These are phyloP conservation scores for Andrena trimmerana DNA, from an alignment of 2,888 invertebrate species.

Conservation along the genomic window DNA sequence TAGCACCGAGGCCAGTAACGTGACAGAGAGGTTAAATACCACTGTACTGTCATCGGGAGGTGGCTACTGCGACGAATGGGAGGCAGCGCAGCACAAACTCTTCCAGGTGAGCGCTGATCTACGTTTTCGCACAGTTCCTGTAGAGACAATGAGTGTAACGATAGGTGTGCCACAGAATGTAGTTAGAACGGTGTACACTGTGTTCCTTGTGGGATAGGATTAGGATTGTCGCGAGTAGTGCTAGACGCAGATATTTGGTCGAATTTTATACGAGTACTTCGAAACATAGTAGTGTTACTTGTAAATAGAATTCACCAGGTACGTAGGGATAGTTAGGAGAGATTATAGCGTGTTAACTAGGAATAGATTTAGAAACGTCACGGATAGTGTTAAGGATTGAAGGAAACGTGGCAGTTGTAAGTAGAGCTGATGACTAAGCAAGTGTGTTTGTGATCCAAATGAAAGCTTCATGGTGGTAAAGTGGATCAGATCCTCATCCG, in stretches of 20 bases:
- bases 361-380: conserved; percentile 3
- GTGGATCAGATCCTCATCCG: not conserved
- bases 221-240: not conserved
- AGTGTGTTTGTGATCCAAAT: not conserved
- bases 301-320: not conserved
- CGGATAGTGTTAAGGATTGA: not conserved
- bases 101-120: conserved; percentile 87
- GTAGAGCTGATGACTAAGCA: conserved; percentile 1
- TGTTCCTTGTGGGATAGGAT: not conserved
- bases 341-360: not conserved
- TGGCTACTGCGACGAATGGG: conserved; percentile 90
- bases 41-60: conserved; percentile 79
- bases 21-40: conserved; percentile 85
- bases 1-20: conserved; percentile 86
- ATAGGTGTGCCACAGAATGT: conserved; percentile 1
- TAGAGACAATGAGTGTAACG: not conserved
- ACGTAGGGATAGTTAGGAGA: conserved; percentile 12
- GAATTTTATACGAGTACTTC: not conserved
- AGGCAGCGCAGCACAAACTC: conserved; percentile 92
- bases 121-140: not conserved
- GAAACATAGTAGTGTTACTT: not conserved
- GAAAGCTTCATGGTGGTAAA: not conserved
- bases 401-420: not conserved
- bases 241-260: not conserved
- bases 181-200: conserved; percentile 5